phyloP scores from a whole-genome alignment of 2,113 vertebrate genomes.

The Puma concolor region DNA sequence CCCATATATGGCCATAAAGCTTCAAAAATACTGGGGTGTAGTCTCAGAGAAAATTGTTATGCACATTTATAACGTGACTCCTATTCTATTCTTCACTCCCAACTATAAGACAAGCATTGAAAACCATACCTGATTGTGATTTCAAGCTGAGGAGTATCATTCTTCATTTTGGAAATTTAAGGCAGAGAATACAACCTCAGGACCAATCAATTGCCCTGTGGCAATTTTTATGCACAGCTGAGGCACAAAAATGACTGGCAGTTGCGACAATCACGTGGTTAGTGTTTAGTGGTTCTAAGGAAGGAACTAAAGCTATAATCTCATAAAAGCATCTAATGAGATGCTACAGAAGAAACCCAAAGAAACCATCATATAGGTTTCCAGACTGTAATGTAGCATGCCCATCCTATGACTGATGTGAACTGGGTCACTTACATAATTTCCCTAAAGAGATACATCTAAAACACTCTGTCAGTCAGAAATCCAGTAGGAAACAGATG shows the following conservation, averaged over 20 bases:
- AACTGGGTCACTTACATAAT: neutral
- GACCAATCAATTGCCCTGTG: neutral
- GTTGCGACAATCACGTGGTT: neutral
- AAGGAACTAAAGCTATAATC: neutral
- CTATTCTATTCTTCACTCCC: neutral
- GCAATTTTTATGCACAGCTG: neutral
- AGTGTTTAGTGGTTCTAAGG: neutral
- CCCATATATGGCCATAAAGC: neutral
- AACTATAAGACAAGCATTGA: neutral
- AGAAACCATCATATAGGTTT: neutral
- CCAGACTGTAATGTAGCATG: neutral
- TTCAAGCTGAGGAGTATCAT: neutral
- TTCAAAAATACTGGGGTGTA: neutral
- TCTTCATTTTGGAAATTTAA: slow-evolving; percentile 24
- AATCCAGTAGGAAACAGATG: neutral
- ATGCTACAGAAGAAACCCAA: neutral
- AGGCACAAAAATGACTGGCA: neutral
- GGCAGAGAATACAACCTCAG: neutral
- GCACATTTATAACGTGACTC: neutral
- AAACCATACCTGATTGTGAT: neutral
- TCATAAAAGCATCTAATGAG: neutral
- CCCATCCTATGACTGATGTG: neutral
- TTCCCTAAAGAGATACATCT: neutral
- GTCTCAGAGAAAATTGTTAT: neutral
- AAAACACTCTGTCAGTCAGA: neutral